phyloP scores from a whole-genome alignment of 2,888 invertebrate genomes.

The Congeria kusceri region DNA sequence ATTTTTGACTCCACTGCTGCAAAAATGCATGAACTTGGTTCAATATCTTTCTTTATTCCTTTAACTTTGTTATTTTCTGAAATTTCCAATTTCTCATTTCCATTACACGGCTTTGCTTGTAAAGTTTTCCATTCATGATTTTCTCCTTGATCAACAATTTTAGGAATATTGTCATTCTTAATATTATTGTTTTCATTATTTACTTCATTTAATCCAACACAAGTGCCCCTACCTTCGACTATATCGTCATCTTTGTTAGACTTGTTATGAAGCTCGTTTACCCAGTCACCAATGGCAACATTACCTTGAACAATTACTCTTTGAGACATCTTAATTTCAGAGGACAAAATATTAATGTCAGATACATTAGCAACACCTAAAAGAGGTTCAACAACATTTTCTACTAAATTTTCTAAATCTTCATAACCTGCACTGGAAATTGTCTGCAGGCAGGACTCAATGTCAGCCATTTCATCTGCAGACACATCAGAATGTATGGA shows the following conservation, averaged over 20 bases:
- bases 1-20: conserved; percentile 50
- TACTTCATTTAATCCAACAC: not conserved
- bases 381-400: conserved; percentile 60
- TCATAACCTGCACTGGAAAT: conserved; percentile 56
- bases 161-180: not conserved
- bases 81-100: too few relatives aligned
- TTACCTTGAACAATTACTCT: conserved; percentile 39
- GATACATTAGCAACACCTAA: conserved; percentile 24
- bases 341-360: conserved; percentile 30
- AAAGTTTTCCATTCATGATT: conserved; percentile 4
- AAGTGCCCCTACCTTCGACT: conserved; percentile 9
- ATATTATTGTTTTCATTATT: not conserved
- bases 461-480: conserved; percentile 60
- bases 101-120: too few relatives aligned
- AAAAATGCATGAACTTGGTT: conserved; percentile 63
- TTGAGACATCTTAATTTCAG: conserved; percentile 34
- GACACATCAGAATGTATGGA: conserved; percentile 59
- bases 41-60: not conserved
- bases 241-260: conserved; percentile 11
- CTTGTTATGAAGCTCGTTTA: conserved; percentile 43
- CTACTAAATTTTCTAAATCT: conserved; percentile 56
- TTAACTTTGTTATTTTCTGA: too few relatives aligned
- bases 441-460: conserved; percentile 55
- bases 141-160: not conserved
- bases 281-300: conserved; percentile 46